Base-by-base conservation (phyloP, 1,140 invertebrate genomes). In the Aphelenchoides avenae region DNA sequence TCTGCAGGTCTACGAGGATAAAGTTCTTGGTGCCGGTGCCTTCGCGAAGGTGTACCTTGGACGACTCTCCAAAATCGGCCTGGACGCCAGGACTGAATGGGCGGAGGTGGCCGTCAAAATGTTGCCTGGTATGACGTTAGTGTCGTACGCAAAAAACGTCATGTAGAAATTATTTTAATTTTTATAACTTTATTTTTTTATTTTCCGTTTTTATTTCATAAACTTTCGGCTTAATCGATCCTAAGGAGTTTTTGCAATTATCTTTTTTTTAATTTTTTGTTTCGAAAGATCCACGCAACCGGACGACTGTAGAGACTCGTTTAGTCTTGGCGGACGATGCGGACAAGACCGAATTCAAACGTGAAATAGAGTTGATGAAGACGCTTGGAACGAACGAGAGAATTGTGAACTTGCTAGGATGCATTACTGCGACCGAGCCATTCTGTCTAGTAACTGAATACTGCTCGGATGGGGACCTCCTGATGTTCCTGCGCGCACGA, bases 341-440 rank as follows among this genome's bases (percentile, higher is more conserved):
- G 13, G 71, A 76, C 4, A 74, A 71, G 52, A 56, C 66, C 20
- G 80, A 81, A 47, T 81, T 81, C 52, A 52, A 81, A 3, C 59
- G 73, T 47, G 80, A 81, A 71, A 81, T 81, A 36, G 47, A 63
- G 9, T 60, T 81, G 65, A 81, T 81, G 80, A 81, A 81, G 64
- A 71, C 57, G 1, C 63, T 81, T 40, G 80, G 80, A 34, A 70
- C 75, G 56, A 79, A 81, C 62, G 68, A 61, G 27, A 70, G 80
- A 55, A 66, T 81, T 15, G 79, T 81, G 13, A 79, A 77, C 59
- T 80, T 81, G 77, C 60, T 81, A 20, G 80, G 79, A 13, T 81
- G 80, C 61, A 76, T 80, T 40, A 81, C 79, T 13, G 63, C 77
- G 2, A 58, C 68, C 5, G 75, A 80, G 26, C 80, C 80, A 5